phyloP scores from a whole-genome alignment of 1,140 invertebrate species.

The Rhopalosiphum maidis region DNA sequence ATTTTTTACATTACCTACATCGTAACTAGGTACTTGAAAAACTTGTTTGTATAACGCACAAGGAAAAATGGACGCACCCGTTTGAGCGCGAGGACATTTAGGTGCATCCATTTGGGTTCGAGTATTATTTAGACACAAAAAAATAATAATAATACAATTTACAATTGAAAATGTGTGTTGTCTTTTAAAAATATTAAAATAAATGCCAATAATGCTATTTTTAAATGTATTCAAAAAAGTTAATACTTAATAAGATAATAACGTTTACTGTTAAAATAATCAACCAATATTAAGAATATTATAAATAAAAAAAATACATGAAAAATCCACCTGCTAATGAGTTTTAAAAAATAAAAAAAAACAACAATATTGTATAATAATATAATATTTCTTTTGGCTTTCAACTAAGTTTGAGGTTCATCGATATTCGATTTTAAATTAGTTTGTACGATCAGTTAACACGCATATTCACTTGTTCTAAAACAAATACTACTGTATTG shows the following conservation, averaged over 20 bases:
- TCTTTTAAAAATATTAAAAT: background rate
- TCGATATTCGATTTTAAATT: no score
- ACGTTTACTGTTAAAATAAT: background rate
- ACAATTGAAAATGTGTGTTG: background rate
- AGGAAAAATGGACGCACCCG: background rate
- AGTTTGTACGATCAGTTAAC: no score
- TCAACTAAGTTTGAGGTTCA: no score
- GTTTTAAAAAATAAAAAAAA: no score
- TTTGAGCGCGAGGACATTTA: background rate
- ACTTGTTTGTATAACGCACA: background rate
- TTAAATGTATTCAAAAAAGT: background rate
- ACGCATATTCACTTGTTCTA: no score
- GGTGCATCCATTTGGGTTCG: background rate
- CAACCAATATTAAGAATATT: no score
- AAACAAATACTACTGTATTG: background rate
- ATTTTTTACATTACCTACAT: background rate
- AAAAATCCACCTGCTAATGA: no score
- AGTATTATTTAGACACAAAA: background rate
- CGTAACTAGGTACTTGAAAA: conserved; percentile 1
- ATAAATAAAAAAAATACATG: no score
- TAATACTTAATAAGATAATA: background rate
- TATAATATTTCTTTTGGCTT: no score
- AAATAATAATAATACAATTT: background rate
- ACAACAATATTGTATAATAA: no score
- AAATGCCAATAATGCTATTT: background rate